Conservation (phyloP, 2,888 invertebrate species). For the Calliopum simillimum region DNA sequence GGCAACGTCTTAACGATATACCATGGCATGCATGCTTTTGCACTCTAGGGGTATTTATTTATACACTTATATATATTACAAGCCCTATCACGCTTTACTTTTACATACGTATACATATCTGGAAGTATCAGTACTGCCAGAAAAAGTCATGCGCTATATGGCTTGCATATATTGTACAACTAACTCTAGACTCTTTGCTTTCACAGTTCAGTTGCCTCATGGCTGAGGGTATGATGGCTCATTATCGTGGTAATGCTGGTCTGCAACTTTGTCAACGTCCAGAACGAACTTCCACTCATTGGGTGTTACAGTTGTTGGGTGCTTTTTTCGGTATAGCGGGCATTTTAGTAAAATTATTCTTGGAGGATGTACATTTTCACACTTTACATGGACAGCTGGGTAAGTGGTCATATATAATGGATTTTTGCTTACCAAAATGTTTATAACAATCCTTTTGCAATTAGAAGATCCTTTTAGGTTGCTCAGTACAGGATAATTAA, state of each 20-base stretch:
- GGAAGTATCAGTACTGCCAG: background rate
- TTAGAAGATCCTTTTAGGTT: too few species aligned
- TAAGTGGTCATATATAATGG: slow-evolving; percentile 34
- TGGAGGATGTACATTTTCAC: slow-evolving; percentile 49
- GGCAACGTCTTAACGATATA: slow-evolving; percentile 43
- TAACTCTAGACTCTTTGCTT: background rate
- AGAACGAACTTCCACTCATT: slow-evolving; percentile 48
- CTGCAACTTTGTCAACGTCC: slow-evolving; percentile 45
- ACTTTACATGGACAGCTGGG: slow-evolving; percentile 50
- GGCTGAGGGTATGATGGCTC: slow-evolving; percentile 52
- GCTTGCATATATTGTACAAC: too few species aligned
- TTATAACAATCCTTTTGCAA: background rate
- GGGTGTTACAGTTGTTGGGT: slow-evolving; percentile 48
- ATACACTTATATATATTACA: background rate
- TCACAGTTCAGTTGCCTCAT: slow-evolving; percentile 52
- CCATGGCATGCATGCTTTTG: slow-evolving; percentile 53
- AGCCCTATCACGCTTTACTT: too few species aligned
- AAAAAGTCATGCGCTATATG: too few species aligned
- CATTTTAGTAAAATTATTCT: slow-evolving; percentile 45
- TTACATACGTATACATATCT: too few species aligned
- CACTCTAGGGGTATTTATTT: slow-evolving; percentile 51
- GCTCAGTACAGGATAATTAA: too few species aligned
- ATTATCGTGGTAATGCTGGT: slow-evolving; percentile 49
- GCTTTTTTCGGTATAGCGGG: slow-evolving; percentile 50
- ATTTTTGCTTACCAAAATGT: background rate